Evolutionary conservation across 1,140 invertebrate species (phyloP).

Genomic region (Triops cancriformis): DNA sequence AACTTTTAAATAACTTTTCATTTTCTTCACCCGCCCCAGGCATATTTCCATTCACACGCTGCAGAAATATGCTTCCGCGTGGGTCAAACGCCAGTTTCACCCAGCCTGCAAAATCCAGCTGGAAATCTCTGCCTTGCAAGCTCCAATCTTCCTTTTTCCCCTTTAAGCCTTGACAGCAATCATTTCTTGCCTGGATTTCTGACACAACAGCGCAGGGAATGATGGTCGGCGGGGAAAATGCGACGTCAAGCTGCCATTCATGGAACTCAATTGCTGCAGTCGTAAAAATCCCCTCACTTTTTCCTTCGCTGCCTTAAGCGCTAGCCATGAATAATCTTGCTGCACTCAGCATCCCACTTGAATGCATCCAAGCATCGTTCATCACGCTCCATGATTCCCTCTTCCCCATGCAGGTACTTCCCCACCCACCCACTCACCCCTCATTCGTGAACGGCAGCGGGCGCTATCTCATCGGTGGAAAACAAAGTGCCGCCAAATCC

Average conservation of each 20-base stretch:
- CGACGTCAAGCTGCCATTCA: not conserved
- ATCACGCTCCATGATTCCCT: not conserved
- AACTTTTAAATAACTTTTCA: not conserved
- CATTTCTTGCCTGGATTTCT: too few relatives aligned
- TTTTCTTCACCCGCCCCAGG: not conserved
- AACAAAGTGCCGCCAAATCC: conserved; percentile 7
- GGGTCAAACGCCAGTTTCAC: too few relatives aligned
- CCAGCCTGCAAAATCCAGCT: too few relatives aligned
- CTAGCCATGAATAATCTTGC: conserved; percentile 1
- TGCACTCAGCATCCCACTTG: not conserved
- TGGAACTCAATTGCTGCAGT: conserved; percentile 1
- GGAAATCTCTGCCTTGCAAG: too few relatives aligned
- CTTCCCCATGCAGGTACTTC: too few relatives aligned
- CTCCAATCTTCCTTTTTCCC: too few relatives aligned
- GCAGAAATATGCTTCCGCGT: too few relatives aligned
- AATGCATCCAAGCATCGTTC: conserved; percentile 4
- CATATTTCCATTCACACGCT: not conserved
- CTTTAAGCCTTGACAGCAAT: too few relatives aligned
- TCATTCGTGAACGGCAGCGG: not conserved
- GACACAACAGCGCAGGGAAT: too few relatives aligned
- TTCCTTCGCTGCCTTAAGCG: not conserved
- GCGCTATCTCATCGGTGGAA: not conserved
- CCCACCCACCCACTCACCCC: not conserved
- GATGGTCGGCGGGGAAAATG: too few relatives aligned
- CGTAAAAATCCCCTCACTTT: not conserved